phyloP scores from a whole-genome alignment of 2,888 invertebrate species.

The Agrochola circellaris region DNA sequence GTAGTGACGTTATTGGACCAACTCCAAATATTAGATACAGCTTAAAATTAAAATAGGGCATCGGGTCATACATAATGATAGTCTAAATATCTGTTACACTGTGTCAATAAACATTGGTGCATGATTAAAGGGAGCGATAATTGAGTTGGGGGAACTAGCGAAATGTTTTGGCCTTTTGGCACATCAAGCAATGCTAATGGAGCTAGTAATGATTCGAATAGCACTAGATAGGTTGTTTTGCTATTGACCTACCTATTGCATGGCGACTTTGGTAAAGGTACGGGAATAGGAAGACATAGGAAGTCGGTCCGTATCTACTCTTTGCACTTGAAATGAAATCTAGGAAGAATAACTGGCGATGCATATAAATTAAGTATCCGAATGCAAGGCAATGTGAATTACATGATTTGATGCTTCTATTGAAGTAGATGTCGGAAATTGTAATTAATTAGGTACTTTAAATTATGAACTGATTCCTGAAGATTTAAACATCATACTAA shows the following conservation, averaged over 20 bases:
- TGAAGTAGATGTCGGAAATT: not conserved
- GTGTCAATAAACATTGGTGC: constrained; percentile 37
- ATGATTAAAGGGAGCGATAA: constrained; percentile 43
- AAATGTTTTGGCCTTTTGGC: constrained; percentile 31
- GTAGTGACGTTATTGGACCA: constrained; percentile 67
- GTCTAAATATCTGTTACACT: constrained; percentile 42
- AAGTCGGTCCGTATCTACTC: not conserved
- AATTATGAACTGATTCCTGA: not conserved
- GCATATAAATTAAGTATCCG: too few relatives aligned
- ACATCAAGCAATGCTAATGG: not conserved
- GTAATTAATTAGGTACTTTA: not conserved
- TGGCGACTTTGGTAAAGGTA: not conserved
- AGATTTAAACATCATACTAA: too few relatives aligned
- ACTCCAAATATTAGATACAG: constrained; percentile 67
- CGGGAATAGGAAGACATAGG: not conserved
- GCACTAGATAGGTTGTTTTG: not conserved
- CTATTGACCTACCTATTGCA: not conserved
- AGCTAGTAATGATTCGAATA: not conserved
- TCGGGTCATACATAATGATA: constrained; percentile 62
- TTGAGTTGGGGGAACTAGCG: constrained; percentile 14
- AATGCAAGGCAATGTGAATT: too few relatives aligned
- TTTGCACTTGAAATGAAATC: not conserved
- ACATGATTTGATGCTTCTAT: not conserved
- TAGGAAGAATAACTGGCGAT: not conserved
- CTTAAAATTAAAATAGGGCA: constrained; percentile 63